phyloP scores from a whole-genome alignment of 1,140 invertebrate genomes.

The Drosophila persimilis region DNA sequence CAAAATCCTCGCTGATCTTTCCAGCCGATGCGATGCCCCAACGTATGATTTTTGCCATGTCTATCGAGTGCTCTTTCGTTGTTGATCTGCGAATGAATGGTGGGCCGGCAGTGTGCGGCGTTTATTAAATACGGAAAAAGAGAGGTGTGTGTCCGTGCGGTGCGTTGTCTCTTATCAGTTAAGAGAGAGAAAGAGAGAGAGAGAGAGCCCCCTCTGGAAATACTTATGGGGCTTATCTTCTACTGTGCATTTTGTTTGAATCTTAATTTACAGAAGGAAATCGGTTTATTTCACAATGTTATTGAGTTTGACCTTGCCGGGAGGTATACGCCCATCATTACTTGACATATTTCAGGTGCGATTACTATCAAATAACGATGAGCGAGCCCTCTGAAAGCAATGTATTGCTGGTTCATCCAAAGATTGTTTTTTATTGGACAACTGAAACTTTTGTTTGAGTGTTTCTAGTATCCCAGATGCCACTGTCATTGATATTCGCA shows the following conservation, averaged over 20 bases:
- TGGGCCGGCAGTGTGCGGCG: neutral
- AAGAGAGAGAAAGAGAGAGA: slow-evolving; percentile 8
- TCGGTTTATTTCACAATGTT: slow-evolving; percentile 58
- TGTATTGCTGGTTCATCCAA: slow-evolving; percentile 1
- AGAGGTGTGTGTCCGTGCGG: neutral
- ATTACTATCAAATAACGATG: slow-evolving; percentile 12
- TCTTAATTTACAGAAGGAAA: slow-evolving; percentile 12
- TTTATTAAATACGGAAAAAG: slow-evolving; percentile 39
- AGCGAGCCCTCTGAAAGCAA: slow-evolving; percentile 35
- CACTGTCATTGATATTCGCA: too few relatives aligned
- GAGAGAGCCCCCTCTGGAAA: slow-evolving; percentile 1
- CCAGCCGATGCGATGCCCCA: slow-evolving; percentile 91
- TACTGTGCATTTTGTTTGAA: slow-evolving; percentile 15
- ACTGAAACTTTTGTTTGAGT: neutral
- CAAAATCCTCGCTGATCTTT: slow-evolving; percentile 92
- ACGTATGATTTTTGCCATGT: slow-evolving; percentile 74
- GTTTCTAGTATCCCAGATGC: too few relatives aligned
- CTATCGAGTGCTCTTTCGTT: neutral
- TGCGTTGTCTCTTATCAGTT: slow-evolving; percentile 22
- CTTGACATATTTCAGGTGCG: slow-evolving; percentile 37
- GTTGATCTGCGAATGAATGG: slow-evolving; percentile 27
- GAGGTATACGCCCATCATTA: slow-evolving; percentile 1
- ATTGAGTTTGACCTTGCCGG: slow-evolving; percentile 50
- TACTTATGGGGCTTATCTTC: slow-evolving; percentile 19
- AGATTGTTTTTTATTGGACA: slow-evolving; percentile 1